Conservation (phyloP, 2,888 invertebrate genomes). For the Epistrophe grossulariae region DNA sequence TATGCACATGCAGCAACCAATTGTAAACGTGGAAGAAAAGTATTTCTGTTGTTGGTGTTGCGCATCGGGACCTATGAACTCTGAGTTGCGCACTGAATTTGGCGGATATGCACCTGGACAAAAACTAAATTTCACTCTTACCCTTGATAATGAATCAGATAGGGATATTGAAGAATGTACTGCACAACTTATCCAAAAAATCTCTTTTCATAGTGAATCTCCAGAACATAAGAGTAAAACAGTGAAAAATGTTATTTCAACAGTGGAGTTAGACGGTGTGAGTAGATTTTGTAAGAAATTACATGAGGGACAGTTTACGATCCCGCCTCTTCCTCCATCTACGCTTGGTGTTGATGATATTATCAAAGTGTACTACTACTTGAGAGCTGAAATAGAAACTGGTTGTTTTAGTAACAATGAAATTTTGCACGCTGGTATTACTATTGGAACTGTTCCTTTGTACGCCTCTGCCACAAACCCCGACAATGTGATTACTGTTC, state of each 20-base stretch:
- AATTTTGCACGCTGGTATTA: slow-evolving; percentile 57
- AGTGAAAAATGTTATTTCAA: slow-evolving; percentile 12
- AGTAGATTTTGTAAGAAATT: slow-evolving; percentile 56
- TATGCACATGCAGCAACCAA: slow-evolving; percentile 65
- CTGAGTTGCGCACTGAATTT: slow-evolving; percentile 76
- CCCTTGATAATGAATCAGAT: slow-evolving; percentile 77
- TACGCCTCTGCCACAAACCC: slow-evolving; percentile 77
- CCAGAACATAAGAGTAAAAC: slow-evolving; percentile 71
- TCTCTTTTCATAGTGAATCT: slow-evolving; percentile 75
- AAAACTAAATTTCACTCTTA: slow-evolving; percentile 73
- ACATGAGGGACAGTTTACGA: slow-evolving; percentile 45
- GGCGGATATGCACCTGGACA: slow-evolving; percentile 78
- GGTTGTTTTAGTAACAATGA: slow-evolving; percentile 56
- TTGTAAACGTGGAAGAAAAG: slow-evolving; percentile 71
- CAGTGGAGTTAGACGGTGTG: slow-evolving; percentile 21
- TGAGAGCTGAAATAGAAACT: slow-evolving; percentile 60
- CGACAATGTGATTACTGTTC: slow-evolving; percentile 60
- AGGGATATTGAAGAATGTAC: slow-evolving; percentile 71
- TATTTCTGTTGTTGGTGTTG: slow-evolving; percentile 77
- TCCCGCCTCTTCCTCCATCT: slow-evolving; percentile 59
- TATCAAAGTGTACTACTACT: slow-evolving; percentile 42
- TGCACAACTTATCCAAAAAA: slow-evolving; percentile 70
- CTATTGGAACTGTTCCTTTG: slow-evolving; percentile 79
- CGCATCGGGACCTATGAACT: slow-evolving; percentile 74
- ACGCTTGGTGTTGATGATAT: slow-evolving; percentile 39